Base-by-base conservation (phyloP, 2,797 vertebrate species). In the Hybognathus amarus region DNA sequence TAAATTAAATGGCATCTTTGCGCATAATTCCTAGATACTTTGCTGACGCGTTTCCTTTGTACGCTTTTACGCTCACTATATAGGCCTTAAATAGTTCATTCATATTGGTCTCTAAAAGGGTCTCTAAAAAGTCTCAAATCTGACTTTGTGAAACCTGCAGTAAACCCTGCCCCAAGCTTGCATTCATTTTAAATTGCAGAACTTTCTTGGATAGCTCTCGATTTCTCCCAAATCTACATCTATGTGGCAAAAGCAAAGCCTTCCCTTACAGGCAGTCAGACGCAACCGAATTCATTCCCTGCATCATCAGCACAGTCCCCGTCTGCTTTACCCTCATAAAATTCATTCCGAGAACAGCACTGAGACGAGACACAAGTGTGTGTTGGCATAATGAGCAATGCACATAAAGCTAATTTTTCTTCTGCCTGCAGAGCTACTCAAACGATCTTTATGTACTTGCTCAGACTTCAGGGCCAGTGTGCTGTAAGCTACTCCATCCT, bases 281-380 rank as follows among this genome's bases (percentile, higher is more conserved):
- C 5, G 7, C 36, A 69, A 76, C 81, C 24, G 59, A 1, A 45
- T 83, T 77, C 77, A 45, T 83, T 69, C n/a, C n/a, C 63, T 22
- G 36, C 24, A 59, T 67, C 45, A 83, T 77, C 36, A 45, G n/a
- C 18, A n/a, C 36, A 76, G 18, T 30, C 24, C 73, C 54, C 20
- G 9, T 68, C 50, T 59, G 11, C 18, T 77, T 82, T 67, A 76
- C n/a, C n/a, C 63, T 76, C 63, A 45, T 82, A 33, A 77, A 83
- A 54, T 54, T 5, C 80, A 54, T 18, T 56, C n/a, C 4, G 30
- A 30, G n/a, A n/a, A n/a, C n/a, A n/a, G 71, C 70, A 75, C 10
- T 83, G 33, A 67, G 33, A 17, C n/a, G 33, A 56, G 33, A 54
- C 70, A 30, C 10, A 30, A n/a, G 15, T 52, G 42, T 66, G 69